phyloP scores from a whole-genome alignment of 2,797 vertebrate species.

The Girardinus metallicus region DNA sequence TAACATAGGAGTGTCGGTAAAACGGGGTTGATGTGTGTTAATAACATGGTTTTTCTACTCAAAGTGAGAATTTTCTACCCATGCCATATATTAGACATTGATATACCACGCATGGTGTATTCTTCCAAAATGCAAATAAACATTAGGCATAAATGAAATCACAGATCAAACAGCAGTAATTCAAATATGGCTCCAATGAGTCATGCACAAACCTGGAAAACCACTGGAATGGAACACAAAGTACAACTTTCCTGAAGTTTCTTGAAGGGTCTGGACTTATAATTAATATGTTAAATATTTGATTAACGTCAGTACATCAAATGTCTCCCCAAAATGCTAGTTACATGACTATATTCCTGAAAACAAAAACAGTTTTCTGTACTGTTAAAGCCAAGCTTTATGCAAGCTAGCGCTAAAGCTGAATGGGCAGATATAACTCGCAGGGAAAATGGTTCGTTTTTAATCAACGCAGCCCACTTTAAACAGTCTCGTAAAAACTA shows the following conservation, averaged over 20 bases:
- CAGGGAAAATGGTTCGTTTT: background rate
- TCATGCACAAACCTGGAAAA: background rate
- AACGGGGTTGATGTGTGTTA: background rate
- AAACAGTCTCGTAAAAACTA: rapidly evolving
- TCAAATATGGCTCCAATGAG: background rate
- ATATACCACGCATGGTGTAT: background rate
- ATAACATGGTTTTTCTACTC: background rate
- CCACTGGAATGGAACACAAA: background rate
- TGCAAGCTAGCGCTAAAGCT: constrained; percentile 38
- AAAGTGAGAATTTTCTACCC: background rate
- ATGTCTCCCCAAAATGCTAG: background rate
- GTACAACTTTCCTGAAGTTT: background rate
- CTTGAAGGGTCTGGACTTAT: no score
- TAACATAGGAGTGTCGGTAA: background rate
- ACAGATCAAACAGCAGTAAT: background rate
- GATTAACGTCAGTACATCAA: no score
- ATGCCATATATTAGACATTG: background rate
- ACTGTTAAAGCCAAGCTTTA: background rate
- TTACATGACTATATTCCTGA: background rate
- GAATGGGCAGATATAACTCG: background rate
- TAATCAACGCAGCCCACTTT: rapidly evolving
- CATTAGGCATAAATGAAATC: background rate
- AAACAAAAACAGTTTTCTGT: background rate
- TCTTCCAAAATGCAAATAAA: background rate
- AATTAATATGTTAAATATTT: background rate